A percentile compares a stretch with the other conserved stretches of the same genome.
These are phyloP conservation scores for Ondatra zibethicus DNA, from an alignment of 2,113 vertebrate species.

Conservation along the genomic window DNA sequence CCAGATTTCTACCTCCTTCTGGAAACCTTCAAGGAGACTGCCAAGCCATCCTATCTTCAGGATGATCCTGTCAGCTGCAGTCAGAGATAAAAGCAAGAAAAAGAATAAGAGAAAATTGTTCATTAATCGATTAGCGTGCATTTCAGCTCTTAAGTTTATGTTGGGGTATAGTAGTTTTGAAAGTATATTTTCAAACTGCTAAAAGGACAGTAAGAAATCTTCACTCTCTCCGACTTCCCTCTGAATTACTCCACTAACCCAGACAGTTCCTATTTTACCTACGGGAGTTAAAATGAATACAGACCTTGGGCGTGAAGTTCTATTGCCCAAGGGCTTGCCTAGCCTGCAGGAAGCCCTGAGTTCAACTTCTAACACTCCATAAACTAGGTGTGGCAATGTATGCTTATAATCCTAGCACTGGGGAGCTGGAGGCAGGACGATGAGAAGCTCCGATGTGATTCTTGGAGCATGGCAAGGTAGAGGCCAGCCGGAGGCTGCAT, in stretches of 20 bases:
- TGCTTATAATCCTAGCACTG: neutral
- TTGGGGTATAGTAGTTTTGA: conserved; percentile 1
- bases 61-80: neutral
- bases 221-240: neutral
- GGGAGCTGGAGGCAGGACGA: neutral
- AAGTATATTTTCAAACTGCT: conserved; percentile 26
- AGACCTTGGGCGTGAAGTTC: neutral
- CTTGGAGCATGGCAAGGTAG: neutral
- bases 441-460: neutral
- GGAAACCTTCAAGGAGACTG: neutral
- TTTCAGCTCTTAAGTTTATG: neutral
- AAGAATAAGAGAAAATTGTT: neutral
- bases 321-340: neutral
- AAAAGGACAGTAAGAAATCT: neutral
- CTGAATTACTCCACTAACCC: neutral
- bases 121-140: neutral
- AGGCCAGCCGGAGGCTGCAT: neutral
- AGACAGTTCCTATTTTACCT: neutral
- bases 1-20: neutral
- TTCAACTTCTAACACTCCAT: neutral
- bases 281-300: neutral
- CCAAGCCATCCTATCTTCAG: neutral
- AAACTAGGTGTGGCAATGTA: neutral
- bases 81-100: neutral
- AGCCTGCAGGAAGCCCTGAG: neutral